Evolutionary conservation across 2,797 vertebrate species (phyloP).

Genomic region (Chiroxiphia lanceolata): DNA sequence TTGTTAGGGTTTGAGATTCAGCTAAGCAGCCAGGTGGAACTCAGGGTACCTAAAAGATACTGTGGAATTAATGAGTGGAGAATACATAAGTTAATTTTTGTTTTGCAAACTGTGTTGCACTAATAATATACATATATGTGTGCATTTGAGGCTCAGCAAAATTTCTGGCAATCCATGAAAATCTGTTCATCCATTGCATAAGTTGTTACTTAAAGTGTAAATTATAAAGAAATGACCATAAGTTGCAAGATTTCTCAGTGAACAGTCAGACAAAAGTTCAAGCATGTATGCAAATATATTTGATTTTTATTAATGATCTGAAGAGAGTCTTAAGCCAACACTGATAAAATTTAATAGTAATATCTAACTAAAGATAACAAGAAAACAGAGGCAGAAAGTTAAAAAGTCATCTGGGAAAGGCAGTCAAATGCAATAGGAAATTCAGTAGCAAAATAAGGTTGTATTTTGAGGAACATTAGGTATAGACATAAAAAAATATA

Average conservation of each 20-base stretch:
- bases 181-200: background rate
- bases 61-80: background rate
- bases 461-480: background rate
- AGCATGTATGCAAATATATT: background rate
- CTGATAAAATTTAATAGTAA: background rate
- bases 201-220: background rate
- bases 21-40: background rate
- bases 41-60: background rate
- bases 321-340: background rate
- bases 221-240: background rate
- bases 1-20: background rate
- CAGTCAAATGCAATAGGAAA: background rate
- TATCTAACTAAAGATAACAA: background rate
- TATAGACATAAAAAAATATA: background rate
- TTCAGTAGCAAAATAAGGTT: background rate
- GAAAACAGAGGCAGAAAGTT: background rate
- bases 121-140: accelerated
- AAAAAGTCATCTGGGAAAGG: background rate
- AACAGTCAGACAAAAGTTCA: background rate
- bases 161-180: background rate
- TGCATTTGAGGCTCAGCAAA: background rate
- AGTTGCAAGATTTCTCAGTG: background rate
- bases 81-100: background rate
- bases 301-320: background rate
- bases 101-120: background rate